These are phyloP conservation scores for Syngnathus typhle DNA, from an alignment of 2,113 vertebrate genomes.

Conservation along the genomic window DNA sequence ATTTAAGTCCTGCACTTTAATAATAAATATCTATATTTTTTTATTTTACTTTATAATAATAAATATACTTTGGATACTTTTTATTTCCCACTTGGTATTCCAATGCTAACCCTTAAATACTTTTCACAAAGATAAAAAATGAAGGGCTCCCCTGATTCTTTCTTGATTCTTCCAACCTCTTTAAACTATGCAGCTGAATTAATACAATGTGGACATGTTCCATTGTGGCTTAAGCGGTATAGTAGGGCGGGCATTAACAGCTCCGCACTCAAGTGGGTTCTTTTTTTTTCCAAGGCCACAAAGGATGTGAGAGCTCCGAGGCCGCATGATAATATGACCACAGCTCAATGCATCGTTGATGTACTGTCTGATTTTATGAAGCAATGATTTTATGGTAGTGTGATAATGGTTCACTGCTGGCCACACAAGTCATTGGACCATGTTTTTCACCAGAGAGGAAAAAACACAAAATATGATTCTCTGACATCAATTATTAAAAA, in stretches of 20 bases:
- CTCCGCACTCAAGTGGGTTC: slow-evolving; percentile 53
- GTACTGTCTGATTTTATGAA: slow-evolving; percentile 38
- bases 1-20: not conserved
- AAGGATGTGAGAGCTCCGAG: slow-evolving; percentile 52
- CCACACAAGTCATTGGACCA: not conserved
- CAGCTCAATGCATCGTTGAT: slow-evolving; percentile 65
- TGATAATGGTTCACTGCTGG: slow-evolving; percentile 5
- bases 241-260: slow-evolving; percentile 41
- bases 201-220: slow-evolving; percentile 34
- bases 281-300: slow-evolving; percentile 55
- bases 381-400: slow-evolving; percentile 20
- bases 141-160: slow-evolving; percentile 23
- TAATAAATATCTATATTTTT: not conserved
- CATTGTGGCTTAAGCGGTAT: slow-evolving; percentile 35
- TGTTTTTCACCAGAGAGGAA: not conserved
- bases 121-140: slow-evolving; percentile 21
- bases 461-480: too few species aligned
- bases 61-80: not conserved
- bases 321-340: slow-evolving; percentile 58
- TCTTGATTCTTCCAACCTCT: slow-evolving; percentile 13
- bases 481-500: too few species aligned
- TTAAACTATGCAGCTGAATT: slow-evolving; percentile 16
- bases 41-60: too few species aligned
- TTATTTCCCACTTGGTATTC: not conserved
- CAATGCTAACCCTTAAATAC: slow-evolving; percentile 14